These are phyloP conservation scores for Laspeyria flexula DNA, from an alignment of 2,888 invertebrate species.

Conservation along the genomic window DNA sequence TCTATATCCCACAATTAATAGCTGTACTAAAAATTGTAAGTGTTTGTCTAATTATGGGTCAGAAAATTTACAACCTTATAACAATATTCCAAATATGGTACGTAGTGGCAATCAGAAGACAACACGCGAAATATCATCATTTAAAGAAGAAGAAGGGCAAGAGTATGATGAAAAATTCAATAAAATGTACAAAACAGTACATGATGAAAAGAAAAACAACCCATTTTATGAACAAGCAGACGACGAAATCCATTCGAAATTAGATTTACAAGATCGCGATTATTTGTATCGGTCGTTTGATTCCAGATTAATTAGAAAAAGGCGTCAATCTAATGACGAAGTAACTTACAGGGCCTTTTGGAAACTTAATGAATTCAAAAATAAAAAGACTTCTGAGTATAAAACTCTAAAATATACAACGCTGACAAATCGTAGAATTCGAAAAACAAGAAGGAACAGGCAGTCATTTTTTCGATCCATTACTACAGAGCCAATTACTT, in stretches of 20 bases:
- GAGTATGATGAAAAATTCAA: constrained; percentile 24
- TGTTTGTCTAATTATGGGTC: constrained; percentile 35
- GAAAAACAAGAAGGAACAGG: constrained; percentile 44
- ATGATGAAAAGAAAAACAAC: constrained; percentile 37
- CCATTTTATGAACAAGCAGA: constrained; percentile 54
- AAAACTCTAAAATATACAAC: constrained; percentile 73
- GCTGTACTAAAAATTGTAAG: constrained; percentile 37
- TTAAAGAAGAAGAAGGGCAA: constrained; percentile 17
- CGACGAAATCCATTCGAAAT: constrained; percentile 32
- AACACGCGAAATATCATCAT: constrained; percentile 20
- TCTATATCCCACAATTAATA: constrained; percentile 14
- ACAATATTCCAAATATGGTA: constrained; percentile 55
- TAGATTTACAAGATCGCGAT: constrained; percentile 43
- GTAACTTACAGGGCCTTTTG: constrained; percentile 66
- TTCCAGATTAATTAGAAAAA: constrained; percentile 61
- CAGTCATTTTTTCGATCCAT: constrained; percentile 3
- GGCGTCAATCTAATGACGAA: constrained; percentile 55
- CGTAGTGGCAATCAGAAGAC: constrained; percentile 51
- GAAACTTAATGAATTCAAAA: constrained; percentile 62
- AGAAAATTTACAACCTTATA: constrained; percentile 53
- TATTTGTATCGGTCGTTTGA: constrained; percentile 54
- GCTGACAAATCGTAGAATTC: constrained; percentile 51
- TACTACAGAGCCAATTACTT: constrained; percentile 68
- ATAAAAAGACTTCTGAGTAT: constrained; percentile 50
- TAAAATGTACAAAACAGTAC: constrained; percentile 26